Evolutionary conservation across 1,140 invertebrate genomes (phyloP).

Genomic region (Mylabris phalerata): DNA sequence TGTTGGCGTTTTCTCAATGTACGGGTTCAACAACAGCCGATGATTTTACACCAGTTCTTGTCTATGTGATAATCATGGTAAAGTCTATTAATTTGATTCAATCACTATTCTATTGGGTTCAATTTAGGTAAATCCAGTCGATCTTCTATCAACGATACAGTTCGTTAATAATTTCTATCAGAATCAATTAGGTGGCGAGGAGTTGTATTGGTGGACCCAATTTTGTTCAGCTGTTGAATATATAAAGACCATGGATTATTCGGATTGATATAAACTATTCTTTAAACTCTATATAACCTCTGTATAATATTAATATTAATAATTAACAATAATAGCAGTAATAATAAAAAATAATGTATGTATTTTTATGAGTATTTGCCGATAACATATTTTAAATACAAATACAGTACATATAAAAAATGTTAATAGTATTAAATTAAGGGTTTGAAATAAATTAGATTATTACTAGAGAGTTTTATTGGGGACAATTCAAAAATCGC

Average conservation of each 20-base stretch:
- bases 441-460: conserved; percentile 8
- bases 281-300: conserved; percentile 15
- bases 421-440: conserved; percentile 9
- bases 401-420: background rate
- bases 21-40: conserved; percentile 88
- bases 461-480: too few relatives aligned
- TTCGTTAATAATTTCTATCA: conserved; percentile 91
- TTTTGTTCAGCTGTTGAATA: conserved; percentile 95
- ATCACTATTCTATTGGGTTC: background rate
- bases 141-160: conserved; percentile 92
- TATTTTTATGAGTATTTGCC: conserved; percentile 9
- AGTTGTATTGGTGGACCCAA: conserved; percentile 98
- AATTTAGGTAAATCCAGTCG: conserved; percentile 82
- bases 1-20: conserved; percentile 74
- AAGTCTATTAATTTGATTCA: conserved; percentile 19
- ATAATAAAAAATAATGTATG: conserved; percentile 3
- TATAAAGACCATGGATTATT: conserved; percentile 95
- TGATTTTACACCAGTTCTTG: conserved; percentile 93
- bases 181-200: conserved; percentile 77
- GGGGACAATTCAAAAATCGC: too few relatives aligned
- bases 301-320: conserved; percentile 1
- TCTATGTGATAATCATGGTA: conserved; percentile 94
- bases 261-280: conserved; percentile 34
- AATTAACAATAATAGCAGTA: too few relatives aligned
- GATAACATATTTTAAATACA: conserved; percentile 13